Evolutionary conservation across 2,888 invertebrate species (phyloP).

Genomic region (Idaea dimidiata): DNA sequence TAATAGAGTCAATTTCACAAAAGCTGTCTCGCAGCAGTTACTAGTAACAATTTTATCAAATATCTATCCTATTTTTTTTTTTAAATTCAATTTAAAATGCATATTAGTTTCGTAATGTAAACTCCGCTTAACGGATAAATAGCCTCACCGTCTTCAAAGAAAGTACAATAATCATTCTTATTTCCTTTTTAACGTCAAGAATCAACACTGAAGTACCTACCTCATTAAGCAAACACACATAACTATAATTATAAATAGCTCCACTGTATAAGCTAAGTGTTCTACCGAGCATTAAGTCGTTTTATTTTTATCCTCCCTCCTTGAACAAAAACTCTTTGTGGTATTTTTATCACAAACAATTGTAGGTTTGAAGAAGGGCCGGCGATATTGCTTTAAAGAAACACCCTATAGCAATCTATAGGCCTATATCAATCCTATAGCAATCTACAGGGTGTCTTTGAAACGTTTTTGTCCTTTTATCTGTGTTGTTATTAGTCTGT

Average conservation of each 20-base stretch:
- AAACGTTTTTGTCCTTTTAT: constrained; percentile 16
- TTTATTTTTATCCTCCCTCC: constrained; percentile 29
- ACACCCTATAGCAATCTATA: constrained; percentile 3
- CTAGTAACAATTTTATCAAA: too few relatives aligned
- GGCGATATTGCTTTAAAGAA: constrained; percentile 17
- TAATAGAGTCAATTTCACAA: too few relatives aligned
- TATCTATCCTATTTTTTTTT: too few relatives aligned
- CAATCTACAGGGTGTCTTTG: constrained; percentile 13
- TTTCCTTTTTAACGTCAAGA: not conserved
- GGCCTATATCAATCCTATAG: too few relatives aligned
- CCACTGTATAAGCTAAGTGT: constrained; percentile 17
- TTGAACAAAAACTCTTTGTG: constrained; percentile 28
- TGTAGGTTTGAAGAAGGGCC: constrained; percentile 19
- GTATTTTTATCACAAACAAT: constrained; percentile 30
- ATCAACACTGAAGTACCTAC: constrained; percentile 6
- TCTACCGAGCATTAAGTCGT: constrained; percentile 23
- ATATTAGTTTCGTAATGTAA: too few relatives aligned
- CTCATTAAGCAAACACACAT: constrained; percentile 13
- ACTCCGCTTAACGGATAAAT: too few relatives aligned
- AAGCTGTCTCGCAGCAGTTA: too few relatives aligned
- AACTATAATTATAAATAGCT: not conserved
- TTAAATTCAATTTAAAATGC: too few relatives aligned
- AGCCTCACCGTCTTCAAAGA: not conserved
- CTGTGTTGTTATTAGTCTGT: constrained; percentile 6
- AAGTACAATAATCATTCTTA: not conserved